Evolutionary conservation across 2,797 vertebrate genomes (phyloP).

Genomic region (Pyrocephalus nanus): DNA sequence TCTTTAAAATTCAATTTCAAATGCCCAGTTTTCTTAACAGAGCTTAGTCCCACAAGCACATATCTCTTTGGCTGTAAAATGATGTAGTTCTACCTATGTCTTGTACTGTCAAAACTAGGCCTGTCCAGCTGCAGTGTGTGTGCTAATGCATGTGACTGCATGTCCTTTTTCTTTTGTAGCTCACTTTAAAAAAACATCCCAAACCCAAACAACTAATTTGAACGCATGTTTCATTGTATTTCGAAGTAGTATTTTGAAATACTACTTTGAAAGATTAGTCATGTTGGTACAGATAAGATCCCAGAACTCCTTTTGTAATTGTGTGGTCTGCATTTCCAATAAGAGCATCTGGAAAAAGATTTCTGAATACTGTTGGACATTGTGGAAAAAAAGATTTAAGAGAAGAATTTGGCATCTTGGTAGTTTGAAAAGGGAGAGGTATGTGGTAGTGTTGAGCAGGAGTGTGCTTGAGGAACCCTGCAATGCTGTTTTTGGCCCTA

Average conservation of each 20-base stretch:
- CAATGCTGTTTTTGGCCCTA: neutral
- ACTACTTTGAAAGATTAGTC: neutral
- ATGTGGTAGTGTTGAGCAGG: neutral
- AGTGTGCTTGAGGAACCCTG: neutral
- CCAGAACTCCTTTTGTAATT: conserved; percentile 2
- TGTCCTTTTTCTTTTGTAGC: neutral
- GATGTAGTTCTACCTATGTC: rapidly evolving
- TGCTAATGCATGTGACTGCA: rapidly evolving
- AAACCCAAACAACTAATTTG: neutral
- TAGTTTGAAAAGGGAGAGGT: neutral
- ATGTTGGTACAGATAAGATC: neutral
- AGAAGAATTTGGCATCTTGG: neutral
- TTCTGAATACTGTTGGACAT: neutral
- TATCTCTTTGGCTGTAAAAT: neutral
- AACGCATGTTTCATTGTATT: neutral
- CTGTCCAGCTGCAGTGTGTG: neutral
- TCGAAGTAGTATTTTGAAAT: neutral
- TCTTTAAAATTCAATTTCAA: neutral
- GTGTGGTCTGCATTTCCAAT: neutral
- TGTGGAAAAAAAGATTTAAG: neutral
- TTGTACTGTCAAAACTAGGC: neutral
- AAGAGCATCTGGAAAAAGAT: neutral
- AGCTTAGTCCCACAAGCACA: neutral
- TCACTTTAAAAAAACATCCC: neutral
- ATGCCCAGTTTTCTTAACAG: neutral